Evolutionary conservation across 1,140 invertebrate species (phyloP), one percentile per base, ranked within the genome.

Genomic region (Aphis gossypii): DNA sequence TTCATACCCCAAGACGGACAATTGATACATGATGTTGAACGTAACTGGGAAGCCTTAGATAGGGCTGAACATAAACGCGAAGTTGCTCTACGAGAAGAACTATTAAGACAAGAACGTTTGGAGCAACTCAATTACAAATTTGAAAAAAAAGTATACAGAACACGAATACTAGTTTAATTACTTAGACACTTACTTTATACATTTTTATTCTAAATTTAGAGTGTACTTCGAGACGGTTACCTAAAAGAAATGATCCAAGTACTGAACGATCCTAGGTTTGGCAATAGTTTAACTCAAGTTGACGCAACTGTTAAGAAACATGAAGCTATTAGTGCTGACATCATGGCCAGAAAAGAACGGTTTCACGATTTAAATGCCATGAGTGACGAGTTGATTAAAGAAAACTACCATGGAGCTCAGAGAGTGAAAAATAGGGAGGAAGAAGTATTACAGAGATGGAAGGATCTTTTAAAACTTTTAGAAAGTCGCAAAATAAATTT

Each of bases 241-340:
- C 95, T 99, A 35, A 99, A 99, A 95, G 99, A 99, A 95, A 99
- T 99, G 98, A 98, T 98, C 94, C 98, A 98, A 95, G 98, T 99
- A 23, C 95, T 99, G 38, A 98, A 97, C 0, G 99, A 99, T 96
- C 98, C 98, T 20, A 96, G 98, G 93, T 98, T 99, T 95, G 98
- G 98, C 46, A 97, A 97, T 94, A 98, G 98, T 96, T 95, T 99
- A 93, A 96, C 97, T 0, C 98, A 99, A 95, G 98, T 99, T 0
- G 99, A 99, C 95, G 99, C 99, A 21, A 99, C 98, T 0, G 97
- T 99, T 14, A 99, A 99, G 96, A 99, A 99, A 95, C 98, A 99
- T 95, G 99, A 99, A 96, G 99, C 99, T 41, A 99, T 99, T 90
- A 98, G 98, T 94, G 99, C 99, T 0, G 99, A 99, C 95, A 99